phyloP scores from a whole-genome alignment of 1,140 invertebrate genomes.

The Meloidogyne chitwoodi region DNA sequence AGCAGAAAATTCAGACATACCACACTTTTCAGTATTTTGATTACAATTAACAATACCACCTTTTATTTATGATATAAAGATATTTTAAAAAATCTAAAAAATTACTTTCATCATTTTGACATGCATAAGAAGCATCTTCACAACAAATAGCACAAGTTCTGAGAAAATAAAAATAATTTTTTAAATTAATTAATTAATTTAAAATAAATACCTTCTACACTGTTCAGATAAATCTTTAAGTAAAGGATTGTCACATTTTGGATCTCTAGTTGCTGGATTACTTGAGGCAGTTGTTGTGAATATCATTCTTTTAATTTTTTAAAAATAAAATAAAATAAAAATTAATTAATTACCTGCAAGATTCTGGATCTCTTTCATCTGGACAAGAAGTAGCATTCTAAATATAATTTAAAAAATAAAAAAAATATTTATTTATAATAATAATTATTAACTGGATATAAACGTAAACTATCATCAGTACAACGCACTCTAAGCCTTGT shows the following conservation, averaged over 20 bases:
- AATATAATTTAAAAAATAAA: not conserved
- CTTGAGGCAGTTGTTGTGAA: conserved; percentile 24
- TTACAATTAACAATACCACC: conserved; percentile 47
- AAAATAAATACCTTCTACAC: conserved; percentile 27
- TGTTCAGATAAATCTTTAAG: conserved; percentile 47
- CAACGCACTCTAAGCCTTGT: conserved; percentile 33
- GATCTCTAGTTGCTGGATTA: conserved; percentile 37
- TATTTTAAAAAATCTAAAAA: not conserved
- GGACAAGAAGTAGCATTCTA: conserved; percentile 38
- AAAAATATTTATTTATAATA: too few species aligned
- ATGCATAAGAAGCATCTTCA: conserved; percentile 43
- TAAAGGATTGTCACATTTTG: conserved; percentile 47
- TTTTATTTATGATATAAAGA: not conserved
- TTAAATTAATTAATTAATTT: not conserved
- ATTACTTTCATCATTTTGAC: conserved; percentile 48
- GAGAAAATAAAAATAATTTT: not conserved
- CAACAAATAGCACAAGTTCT: conserved; percentile 49
- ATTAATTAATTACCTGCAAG: conserved; percentile 13
- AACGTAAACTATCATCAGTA: conserved; percentile 38
- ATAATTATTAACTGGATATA: conserved; percentile 11
- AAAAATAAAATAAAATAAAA: not conserved
- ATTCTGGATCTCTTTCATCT: conserved; percentile 41
- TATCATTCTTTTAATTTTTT: conserved; percentile 19
- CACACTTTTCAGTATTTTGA: conserved; percentile 37
- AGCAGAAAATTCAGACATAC: conserved; percentile 35